phyloP scores from a whole-genome alignment of 2,113 vertebrate species.

The Brienomyrus longianalis region DNA sequence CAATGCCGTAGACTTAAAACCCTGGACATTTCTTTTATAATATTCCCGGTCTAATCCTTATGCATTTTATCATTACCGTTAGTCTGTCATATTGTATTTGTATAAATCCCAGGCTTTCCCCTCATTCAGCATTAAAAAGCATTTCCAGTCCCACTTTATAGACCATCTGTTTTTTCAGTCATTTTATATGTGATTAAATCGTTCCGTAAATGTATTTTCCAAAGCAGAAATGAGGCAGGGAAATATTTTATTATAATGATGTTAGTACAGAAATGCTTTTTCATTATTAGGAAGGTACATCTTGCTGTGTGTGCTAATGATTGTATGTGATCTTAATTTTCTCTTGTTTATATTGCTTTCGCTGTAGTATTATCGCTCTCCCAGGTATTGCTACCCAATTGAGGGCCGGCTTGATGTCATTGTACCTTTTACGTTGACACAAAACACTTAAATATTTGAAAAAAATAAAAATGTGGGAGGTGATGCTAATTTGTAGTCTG shows the following conservation, averaged over 20 bases:
- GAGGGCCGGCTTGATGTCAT: neutral
- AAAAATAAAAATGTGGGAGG: neutral
- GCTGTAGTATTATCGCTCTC: neutral
- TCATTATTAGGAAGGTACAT: neutral
- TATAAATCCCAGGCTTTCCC: conserved; percentile 31
- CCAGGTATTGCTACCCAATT: neutral
- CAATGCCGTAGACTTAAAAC: conserved; percentile 39
- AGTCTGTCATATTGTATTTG: conserved; percentile 32
- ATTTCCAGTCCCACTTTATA: conserved; percentile 6
- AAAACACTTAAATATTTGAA: neutral
- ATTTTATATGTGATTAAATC: conserved; percentile 14
- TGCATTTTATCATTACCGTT: conserved; percentile 30
- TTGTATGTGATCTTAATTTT: neutral
- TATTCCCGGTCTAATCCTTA: conserved; percentile 44
- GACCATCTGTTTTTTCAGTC: conserved; percentile 21
- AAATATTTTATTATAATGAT: neutral
- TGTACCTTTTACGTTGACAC: neutral
- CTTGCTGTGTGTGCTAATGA: neutral
- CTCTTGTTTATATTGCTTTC: neutral
- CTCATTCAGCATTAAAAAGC: conserved; percentile 19
- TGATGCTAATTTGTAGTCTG: neutral
- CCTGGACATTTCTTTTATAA: conserved; percentile 32
- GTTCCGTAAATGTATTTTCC: conserved; percentile 19
- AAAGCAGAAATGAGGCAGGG: neutral
- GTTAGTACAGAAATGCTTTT: neutral